phyloP scores from a whole-genome alignment of 2,888 invertebrate species.

The Spilarctia lutea region DNA sequence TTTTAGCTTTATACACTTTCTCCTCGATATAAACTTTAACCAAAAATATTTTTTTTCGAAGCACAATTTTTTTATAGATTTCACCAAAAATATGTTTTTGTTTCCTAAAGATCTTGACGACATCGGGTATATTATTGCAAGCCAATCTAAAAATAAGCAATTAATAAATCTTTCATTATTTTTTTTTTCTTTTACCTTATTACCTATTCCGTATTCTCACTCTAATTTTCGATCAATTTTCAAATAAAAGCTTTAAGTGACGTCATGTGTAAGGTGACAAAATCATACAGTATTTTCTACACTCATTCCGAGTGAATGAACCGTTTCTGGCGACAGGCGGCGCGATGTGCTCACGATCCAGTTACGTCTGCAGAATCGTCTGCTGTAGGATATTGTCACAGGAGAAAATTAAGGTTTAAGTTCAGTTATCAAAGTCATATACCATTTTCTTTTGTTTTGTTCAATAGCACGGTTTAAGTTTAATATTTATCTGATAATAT shows the following conservation, averaged over 20 bases:
- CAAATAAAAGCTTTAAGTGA: not conserved
- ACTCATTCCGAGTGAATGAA: not conserved
- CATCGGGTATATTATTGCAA: no score
- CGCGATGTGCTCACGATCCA: not conserved
- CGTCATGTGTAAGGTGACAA: not conserved
- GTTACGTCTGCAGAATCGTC: not conserved
- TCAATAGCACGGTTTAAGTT: not conserved
- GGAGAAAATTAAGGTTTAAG: not conserved
- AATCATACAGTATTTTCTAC: not conserved
- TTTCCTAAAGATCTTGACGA: no score
- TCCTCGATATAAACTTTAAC: no score
- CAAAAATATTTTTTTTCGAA: no score
- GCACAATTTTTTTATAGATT: no score
- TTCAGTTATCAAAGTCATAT: not conserved
- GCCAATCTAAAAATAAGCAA: no score
- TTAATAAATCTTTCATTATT: no score
- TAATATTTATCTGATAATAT: not conserved
- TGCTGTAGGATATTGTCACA: not conserved
- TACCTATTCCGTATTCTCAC: not conserved
- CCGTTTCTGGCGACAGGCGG: not conserved
- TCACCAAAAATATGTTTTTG: no score
- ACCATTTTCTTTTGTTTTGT: not conserved
- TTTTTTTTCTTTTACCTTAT: not conserved
- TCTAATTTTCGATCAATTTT: not conserved
- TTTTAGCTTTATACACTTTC: no score